These are phyloP conservation scores for Imbricaverruca yamaguchii DNA, from an alignment of 2,888 invertebrate species.

Conservation along the genomic window DNA sequence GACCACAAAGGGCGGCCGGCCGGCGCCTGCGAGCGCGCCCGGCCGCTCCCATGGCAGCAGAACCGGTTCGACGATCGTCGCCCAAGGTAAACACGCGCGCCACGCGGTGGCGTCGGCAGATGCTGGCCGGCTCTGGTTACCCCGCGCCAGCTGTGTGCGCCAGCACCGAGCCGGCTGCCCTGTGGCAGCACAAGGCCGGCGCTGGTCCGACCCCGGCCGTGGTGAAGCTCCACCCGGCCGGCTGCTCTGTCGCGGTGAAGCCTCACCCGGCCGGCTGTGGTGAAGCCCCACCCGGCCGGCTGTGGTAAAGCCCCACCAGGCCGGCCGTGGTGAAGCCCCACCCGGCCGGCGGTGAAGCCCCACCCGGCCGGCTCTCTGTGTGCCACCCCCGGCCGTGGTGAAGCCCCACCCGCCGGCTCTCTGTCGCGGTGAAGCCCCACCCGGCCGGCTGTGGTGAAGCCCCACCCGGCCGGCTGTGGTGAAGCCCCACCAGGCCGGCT, in stretches of 20 bases:
- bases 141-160: background rate
- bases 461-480: no score
- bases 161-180: background rate
- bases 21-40: background rate
- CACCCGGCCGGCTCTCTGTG: no score
- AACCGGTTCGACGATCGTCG: background rate
- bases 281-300: no score
- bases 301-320: no score
- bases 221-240: background rate
- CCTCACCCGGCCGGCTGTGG: no score
- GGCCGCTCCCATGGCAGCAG: background rate
- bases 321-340: no score
- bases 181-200: background rate
- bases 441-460: no score
- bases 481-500: no score
- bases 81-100: constrained; percentile 2
- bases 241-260: background rate
- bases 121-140: constrained; percentile 2
- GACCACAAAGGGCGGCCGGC: background rate
- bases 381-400: no score
- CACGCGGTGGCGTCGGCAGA: background rate
- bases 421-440: no score
- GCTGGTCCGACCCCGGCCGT: background rate
- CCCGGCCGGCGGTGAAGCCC: no score
- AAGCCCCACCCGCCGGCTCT: no score